Conservation (phyloP, 2,797 vertebrate species). For the Tapirus indicus region DNA sequence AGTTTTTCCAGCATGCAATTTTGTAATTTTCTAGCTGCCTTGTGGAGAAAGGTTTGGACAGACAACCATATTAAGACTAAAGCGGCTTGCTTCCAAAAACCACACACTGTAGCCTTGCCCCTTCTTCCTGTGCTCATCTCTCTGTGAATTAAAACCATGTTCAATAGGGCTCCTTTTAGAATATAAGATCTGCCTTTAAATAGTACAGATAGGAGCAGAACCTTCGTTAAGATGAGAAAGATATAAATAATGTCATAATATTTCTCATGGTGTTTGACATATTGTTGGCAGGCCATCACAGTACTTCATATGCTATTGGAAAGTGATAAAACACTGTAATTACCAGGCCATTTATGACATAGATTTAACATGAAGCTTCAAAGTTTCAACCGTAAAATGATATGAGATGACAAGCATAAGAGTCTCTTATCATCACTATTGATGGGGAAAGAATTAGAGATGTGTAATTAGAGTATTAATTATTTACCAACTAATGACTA, state of each 20-base stretch:
- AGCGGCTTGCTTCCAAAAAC: background rate
- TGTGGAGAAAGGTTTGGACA: background rate
- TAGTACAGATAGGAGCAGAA: background rate
- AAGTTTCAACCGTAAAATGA: conserved; percentile 20
- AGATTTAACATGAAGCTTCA: conserved; percentile 44
- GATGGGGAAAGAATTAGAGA: conserved; percentile 26
- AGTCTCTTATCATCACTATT: conserved; percentile 23
- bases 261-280: conserved; percentile 41
- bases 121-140: background rate
- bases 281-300: conserved; percentile 24
- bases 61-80: background rate
- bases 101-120: background rate
- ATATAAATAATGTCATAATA: conserved; percentile 53
- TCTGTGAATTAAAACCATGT: background rate
- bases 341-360: conserved; percentile 18
- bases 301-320: background rate
- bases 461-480: conserved; percentile 41
- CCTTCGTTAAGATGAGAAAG: background rate
- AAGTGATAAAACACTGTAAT: conserved; percentile 46
- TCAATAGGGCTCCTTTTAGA: background rate
- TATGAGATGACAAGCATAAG: conserved; percentile 34
- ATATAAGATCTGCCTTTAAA: background rate
- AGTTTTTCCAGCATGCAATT: background rate
- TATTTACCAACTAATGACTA: conserved; percentile 29
- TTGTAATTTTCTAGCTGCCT: background rate